Conservation (phyloP, 2,888 invertebrate species). For the Metallyticus violacea region DNA sequence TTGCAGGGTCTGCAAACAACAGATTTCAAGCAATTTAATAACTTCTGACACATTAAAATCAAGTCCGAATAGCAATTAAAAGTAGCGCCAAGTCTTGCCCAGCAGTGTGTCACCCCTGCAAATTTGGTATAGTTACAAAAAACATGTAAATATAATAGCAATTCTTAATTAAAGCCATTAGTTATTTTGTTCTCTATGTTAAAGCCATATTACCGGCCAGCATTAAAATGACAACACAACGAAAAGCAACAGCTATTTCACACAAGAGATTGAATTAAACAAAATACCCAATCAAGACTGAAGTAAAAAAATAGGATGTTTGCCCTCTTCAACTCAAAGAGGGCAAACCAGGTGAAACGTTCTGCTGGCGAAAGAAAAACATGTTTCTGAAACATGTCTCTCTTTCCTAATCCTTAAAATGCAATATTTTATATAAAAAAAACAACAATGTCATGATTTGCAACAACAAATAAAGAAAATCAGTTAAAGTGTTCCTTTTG, state of each 20-base stretch:
- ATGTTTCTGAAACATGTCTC: conserved; percentile 27
- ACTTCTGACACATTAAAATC: neutral
- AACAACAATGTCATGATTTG: neutral
- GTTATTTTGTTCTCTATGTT: conserved; percentile 34
- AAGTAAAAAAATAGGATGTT: conserved; percentile 31
- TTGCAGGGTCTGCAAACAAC: neutral
- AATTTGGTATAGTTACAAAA: conserved; percentile 20
- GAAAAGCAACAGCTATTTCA: conserved; percentile 26
- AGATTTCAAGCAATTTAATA: neutral
- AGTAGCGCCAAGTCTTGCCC: neutral
- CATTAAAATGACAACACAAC: conserved; percentile 28
- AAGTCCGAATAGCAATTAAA: neutral
- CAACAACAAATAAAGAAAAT: neutral
- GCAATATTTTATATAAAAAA: neutral
- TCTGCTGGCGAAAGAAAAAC: conserved; percentile 47
- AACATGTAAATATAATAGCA: conserved; percentile 27
- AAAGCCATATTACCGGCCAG: conserved; percentile 32
- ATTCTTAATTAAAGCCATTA: conserved; percentile 39
- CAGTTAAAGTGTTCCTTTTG: neutral
- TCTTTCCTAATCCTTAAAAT: neutral
- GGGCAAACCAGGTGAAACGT: neutral
- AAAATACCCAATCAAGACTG: conserved; percentile 17
- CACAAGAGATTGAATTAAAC: conserved; percentile 6
- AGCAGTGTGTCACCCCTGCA: neutral
- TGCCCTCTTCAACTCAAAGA: neutral